Evolutionary conservation across 2,888 invertebrate genomes (phyloP), one percentile per base, ranked within the genome.

Genomic region (Drosophila helvetica): DNA sequence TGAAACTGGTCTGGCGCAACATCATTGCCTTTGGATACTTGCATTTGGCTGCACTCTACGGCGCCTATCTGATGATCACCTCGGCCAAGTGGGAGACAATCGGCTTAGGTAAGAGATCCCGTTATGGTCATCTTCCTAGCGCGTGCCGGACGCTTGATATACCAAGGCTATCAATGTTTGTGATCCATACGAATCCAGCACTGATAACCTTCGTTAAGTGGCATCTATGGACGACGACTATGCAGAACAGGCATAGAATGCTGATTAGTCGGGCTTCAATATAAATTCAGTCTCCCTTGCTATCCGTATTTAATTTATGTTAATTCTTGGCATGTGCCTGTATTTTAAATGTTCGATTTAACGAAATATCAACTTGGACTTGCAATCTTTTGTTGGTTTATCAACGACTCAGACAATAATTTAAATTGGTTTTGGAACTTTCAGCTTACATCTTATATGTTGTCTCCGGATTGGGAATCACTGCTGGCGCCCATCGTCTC

Each of bases 401-500:
- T 17, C 7, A 19, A n/a, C 8, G 1, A n/a, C 7, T 15, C 7
- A n/a, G 38, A n/a, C 15, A 22, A 12, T 17, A 43, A 54, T 22
- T 33, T 1, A 22, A 10, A 52, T 38, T 17, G 25, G 22, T 1
- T 38, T 51, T 12, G 30, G 0, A 18, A 9, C 5, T 47, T 60
- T 8, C 93, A 96, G 98, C 96, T 12, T 92, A 95, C 64, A 58
- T 95, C 2, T 91, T 97, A 65, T 97, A 97, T 92, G 93, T 96
- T 63, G 91, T 94, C 75, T 95, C 96, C 9, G 98, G 97, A 6
- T 92, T 99, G 70, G 99, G 99, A 18, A 97, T 99, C 76, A 99
- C 99, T 17, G 99, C 98, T 19, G 99, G 99, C 27, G 98, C 98
- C 2, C 99, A 99, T 92, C 94, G 99, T 83, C 94, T 98, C 33